Evolutionary conservation across 2,113 vertebrate species (phyloP).

Genomic region (Eulacestoma nigropectus): DNA sequence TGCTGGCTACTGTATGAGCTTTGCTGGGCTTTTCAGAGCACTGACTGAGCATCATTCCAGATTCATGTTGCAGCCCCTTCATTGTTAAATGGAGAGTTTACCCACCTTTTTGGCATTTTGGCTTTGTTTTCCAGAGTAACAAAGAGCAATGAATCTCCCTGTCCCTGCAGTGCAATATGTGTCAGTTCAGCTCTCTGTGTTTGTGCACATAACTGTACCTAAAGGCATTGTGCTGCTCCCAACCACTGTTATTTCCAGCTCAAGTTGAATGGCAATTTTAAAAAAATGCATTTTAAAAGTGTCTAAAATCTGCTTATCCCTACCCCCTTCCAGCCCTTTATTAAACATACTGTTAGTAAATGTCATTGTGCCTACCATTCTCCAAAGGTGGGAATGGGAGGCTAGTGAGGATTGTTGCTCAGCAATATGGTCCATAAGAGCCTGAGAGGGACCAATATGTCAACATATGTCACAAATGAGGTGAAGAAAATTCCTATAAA

Average conservation of each 20-base stretch:
- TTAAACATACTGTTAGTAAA: slow-evolving; percentile 43
- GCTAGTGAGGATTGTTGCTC: neutral
- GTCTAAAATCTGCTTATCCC: neutral
- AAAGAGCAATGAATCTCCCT: neutral
- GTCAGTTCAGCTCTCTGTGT: neutral
- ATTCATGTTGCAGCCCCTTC: neutral
- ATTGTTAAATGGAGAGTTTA: neutral
- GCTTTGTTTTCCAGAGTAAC: neutral
- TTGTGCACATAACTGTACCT: neutral
- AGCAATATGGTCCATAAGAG: slow-evolving; percentile 2
- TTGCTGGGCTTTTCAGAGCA: neutral
- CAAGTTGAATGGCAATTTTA: neutral
- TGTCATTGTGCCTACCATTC: neutral
- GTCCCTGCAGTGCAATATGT: neutral
- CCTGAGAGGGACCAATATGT: too few relatives aligned
- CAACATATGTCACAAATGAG: too few relatives aligned
- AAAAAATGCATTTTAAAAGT: neutral
- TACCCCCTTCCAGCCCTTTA: slow-evolving; percentile 11
- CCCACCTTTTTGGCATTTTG: neutral
- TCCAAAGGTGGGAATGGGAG: neutral
- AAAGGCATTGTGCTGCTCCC: neutral
- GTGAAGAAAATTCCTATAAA: too few relatives aligned
- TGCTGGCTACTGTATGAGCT: neutral
- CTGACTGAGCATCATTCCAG: neutral
- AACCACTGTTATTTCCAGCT: neutral